Conservation (phyloP, 2,113 vertebrate genomes). For the Tiliqua scincoides region DNA sequence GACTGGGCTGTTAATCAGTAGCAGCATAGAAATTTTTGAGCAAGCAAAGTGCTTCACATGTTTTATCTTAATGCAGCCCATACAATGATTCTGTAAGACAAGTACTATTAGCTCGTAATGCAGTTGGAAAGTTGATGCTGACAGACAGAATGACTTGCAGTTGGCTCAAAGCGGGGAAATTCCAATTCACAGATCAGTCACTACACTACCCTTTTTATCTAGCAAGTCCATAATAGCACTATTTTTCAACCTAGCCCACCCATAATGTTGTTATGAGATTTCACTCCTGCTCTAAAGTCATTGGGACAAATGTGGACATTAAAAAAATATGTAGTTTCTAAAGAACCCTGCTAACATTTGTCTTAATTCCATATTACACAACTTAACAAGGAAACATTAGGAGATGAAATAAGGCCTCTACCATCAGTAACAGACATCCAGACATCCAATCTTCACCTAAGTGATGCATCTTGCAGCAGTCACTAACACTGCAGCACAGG, state of each 20-base stretch:
- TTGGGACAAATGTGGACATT: background rate
- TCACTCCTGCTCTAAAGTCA: background rate
- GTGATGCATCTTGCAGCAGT: background rate
- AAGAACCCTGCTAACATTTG: background rate
- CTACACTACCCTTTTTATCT: no score
- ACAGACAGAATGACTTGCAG: no score
- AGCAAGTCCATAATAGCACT: background rate
- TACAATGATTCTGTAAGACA: no score
- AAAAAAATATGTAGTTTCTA: background rate
- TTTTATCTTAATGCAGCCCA: no score
- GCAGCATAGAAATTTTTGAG: no score
- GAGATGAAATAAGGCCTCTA: background rate
- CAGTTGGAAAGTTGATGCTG: no score
- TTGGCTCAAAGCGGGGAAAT: no score
- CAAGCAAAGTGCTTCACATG: no score
- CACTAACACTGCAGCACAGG: background rate
- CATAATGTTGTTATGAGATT: background rate
- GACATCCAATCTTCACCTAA: background rate
- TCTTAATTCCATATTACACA: background rate
- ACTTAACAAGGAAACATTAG: background rate
- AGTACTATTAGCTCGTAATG: no score
- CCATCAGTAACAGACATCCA: background rate
- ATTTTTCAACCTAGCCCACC: background rate
- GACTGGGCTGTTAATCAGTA: no score
- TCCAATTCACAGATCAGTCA: no score